Evolutionary conservation across 1,140 invertebrate genomes (phyloP), one percentile per base, ranked within the genome.

Genomic region (Probaryconus sp.): DNA sequence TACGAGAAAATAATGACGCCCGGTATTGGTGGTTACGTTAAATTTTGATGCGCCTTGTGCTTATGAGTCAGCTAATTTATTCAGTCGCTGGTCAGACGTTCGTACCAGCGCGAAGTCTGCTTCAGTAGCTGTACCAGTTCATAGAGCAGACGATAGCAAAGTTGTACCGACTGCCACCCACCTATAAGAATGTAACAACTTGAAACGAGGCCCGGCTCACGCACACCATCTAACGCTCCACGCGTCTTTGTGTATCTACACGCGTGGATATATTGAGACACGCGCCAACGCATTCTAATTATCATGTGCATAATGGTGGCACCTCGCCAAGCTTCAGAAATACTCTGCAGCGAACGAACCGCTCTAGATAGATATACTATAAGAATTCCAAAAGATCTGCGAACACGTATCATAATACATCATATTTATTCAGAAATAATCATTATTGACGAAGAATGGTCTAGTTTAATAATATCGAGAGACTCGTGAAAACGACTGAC

Each of bases 241-340:
- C 67, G 60, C 78, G 64, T 76, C 68, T 69, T 43, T 67, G 63
- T 75, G 61, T 76, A 78, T 63, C 50, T 78, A 63, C 79, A 80
- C 78, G 73, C 70, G 79, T 79, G 79, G 83, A 87, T 87, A 87
- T 85, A 87, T 87, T 86, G 85, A 86, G 85, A 87, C 84, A 87
- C 85, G 85, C 83, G 85, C 85, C 83, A 87, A 88, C 85, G 83
- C 83, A 87, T 86, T 88, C 85, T 88, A 88, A 88, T 88, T 87
- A 87, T 87, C 85, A 87, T 87, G 83, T 85, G 85, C 81, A 87
- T 87, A 87, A 86, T 88, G 86, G 81, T 88, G 86, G 86, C 84
- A 58, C 48, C 47, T 81, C 75, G 86, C 85, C 86, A 88, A 88
- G 82, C 83, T 83, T 85, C 80, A 84, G 83, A 87, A 87, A 88